Percentiles rank a stretch among this genome's conserved stretches.
Evolutionary conservation across 2,888 invertebrate species (phyloP).

Genomic region (Tipula helvola): DNA sequence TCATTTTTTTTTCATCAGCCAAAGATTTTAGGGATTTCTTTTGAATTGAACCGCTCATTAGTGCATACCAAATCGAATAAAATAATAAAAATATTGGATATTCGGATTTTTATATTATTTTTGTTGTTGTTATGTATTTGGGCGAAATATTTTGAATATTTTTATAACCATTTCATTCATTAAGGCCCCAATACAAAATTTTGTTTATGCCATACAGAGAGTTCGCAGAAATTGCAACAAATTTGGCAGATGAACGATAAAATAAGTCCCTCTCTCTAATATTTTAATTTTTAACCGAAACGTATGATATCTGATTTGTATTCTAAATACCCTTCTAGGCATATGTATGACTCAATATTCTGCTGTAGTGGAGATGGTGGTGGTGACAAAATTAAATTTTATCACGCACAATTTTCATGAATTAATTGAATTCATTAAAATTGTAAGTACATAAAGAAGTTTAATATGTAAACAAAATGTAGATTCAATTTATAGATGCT

Average conservation of each 20-base stretch:
- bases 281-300: background rate
- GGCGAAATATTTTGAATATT: background rate
- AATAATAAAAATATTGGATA: background rate
- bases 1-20: background rate
- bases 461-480: background rate
- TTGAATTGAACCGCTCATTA: slow-evolving; percentile 4
- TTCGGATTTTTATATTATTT: background rate
- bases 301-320: background rate
- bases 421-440: background rate
- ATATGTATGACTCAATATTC: background rate
- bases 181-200: background rate
- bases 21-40: background rate
- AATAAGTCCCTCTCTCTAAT: background rate
- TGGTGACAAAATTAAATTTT: background rate
- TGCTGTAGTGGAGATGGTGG: background rate
- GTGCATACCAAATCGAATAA: background rate
- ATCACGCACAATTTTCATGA: background rate
- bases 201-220: background rate
- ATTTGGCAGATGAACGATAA: background rate
- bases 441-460: no score
- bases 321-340: background rate
- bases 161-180: background rate
- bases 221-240: background rate
- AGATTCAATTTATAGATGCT: background rate
- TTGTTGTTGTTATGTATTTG: background rate